Evolutionary conservation across 2,888 invertebrate species (phyloP), one percentile per base, ranked within the genome.

Genomic region (Keiferia lycopersicella): DNA sequence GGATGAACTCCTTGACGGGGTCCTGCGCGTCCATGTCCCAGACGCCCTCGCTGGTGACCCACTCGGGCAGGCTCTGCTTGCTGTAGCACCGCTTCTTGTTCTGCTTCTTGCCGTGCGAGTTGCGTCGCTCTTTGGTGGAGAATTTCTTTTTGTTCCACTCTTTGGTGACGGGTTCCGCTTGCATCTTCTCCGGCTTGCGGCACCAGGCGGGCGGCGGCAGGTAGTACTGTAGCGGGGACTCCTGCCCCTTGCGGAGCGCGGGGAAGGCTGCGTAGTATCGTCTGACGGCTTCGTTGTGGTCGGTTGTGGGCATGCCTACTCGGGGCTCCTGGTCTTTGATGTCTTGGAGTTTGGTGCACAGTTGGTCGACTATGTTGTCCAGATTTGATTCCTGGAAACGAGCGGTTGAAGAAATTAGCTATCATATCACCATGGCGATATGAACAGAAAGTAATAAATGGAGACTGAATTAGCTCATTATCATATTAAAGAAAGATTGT

Each of bases 281-380:
- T 81, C 94, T 94, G 74, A 95, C 95, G 81, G 94, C 94, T 87
- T 95, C 96, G 74, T 92, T 93, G 82, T 90, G 88, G 75, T 89
- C 87, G 67, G 85, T 71, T 76, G 87, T 87, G 78, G 89, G 91
- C 91, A 91, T 93, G 84, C 86, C 92, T 88, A 81, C 90, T 86
- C 74, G 85, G 73, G 81, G 85, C 73, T 85, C 84, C 79, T 83
- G 81, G 76, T 89, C 85, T 74, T 86, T 94, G 76, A 95, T 93
- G 86, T 96, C 94, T 85, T 95, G 95, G 77, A 96, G 91, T 88
- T 95, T 95, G 73, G 93, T 93, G 87, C 96, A 96, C 81, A 97
- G 92, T 92, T 97, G 96, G 87, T 96, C 96, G 73, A 97, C 95
- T 83, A 97, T 93, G 79, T 94, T 94, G 92, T 96, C 96, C 79